Percentiles rank a stretch among this genome's conserved stretches.
phyloP scores from a whole-genome alignment of 2,113 vertebrate species.

The Tragelaphus buxtoni region DNA sequence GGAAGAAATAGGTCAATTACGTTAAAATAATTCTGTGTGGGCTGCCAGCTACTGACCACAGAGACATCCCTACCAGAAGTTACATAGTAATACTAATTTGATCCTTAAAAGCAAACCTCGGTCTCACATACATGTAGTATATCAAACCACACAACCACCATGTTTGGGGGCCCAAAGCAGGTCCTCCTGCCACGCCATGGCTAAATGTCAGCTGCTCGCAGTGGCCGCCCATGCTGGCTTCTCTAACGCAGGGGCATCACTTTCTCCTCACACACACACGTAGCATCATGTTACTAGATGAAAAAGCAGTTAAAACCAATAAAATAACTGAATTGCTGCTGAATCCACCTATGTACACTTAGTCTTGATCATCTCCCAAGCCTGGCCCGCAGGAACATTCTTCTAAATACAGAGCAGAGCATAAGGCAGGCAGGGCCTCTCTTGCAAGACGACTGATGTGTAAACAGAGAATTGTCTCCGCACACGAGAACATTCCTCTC shows the following conservation, averaged over 20 bases:
- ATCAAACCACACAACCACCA: not conserved
- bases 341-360: not conserved
- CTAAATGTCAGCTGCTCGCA: not conserved
- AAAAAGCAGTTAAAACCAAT: not conserved
- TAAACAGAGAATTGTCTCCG: not conserved
- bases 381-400: not conserved
- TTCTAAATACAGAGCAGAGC: not conserved
- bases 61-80: not conserved
- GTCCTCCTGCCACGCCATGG: not conserved
- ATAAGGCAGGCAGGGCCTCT: not conserved
- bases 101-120: not conserved
- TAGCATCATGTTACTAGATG: not conserved
- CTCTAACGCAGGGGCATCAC: not conserved
- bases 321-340: not conserved
- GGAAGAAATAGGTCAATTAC: not conserved
- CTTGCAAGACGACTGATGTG: not conserved
- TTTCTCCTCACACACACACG: not conserved
- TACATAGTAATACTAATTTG: not conserved
- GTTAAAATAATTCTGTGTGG: not conserved
- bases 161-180: accelerated
- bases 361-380: not conserved
- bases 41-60: not conserved
- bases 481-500: not conserved
- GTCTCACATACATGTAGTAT: not conserved
- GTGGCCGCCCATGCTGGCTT: not conserved